Base-by-base conservation (phyloP, 2,113 vertebrate species). In the Vidua macroura region DNA sequence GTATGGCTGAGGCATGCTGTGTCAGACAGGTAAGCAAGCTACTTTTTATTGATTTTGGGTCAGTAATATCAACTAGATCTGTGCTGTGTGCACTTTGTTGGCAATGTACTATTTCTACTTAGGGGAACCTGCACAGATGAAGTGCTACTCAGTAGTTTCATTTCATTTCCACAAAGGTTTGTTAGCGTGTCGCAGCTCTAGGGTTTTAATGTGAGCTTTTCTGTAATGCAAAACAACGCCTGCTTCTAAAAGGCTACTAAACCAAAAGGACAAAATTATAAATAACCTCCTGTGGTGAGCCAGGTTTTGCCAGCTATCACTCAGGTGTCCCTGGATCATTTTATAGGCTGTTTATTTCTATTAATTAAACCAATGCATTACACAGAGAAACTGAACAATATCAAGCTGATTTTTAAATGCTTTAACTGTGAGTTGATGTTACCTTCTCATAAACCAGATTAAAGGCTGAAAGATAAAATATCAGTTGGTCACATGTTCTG, bases 1-100 rank as follows among this genome's bases (percentile, higher is more conserved):
- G 98, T 98, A 75, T 98, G 98, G 98, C 98, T 98, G 98, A 98
- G 97, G 98, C 98, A 98, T 98, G 98, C 97, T 97, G 97, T 97
- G 97, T 98, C 97, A 98, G 98, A 98, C 97, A 98, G 98, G 98
- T 98, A 97, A 98, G 97, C 80, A 83, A 96, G 96, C 94, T 97
- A 88, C 70, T 95, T 97, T 94, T 59, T 95, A 81, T 95, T 96
- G 82, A 48, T 92, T 90, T 44, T 7, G 79, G 91, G 75, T 89
- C 88, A 93, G 94, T 81, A 11, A 39, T 77, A 55, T 77, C 76
- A 25, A 95, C 3, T 81, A 86, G 70, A 39, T 78, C 25, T 31
- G 72, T 86, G 96, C 96, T 85, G 41, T 94, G 56, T 67, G 92
- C 80, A 56, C 96, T 89, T 31, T 88, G 91, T 94, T 86, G 14